Percentiles rank a stretch among this genome's conserved stretches.
These are phyloP conservation scores for Pelobates cultripes DNA, from an alignment of 2,797 vertebrate species.

Conservation along the genomic window DNA sequence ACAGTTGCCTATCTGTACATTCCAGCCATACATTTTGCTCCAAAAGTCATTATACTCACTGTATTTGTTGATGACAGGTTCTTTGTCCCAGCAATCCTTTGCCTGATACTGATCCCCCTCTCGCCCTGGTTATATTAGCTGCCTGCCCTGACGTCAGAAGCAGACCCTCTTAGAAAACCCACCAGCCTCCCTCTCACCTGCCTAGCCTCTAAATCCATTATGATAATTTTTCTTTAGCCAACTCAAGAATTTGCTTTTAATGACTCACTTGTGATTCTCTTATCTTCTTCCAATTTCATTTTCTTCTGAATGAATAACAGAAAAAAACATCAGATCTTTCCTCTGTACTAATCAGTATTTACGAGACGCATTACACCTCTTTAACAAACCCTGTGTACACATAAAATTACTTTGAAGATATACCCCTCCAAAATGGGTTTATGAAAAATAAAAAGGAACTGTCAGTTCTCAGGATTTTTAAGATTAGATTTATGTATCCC, in stretches of 20 bases:
- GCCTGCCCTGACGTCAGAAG: constrained; percentile 65
- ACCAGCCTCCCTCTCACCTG: constrained; percentile 50
- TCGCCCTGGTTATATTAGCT: constrained; percentile 63
- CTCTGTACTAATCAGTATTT: constrained; percentile 34
- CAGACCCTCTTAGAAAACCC: constrained; percentile 38
- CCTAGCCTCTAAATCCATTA: constrained; percentile 55
- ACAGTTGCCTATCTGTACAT: no score
- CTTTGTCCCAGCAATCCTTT: constrained; percentile 1
- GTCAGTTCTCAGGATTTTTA: no score
- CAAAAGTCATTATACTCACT: constrained; percentile 58
- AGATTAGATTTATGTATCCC: no score
- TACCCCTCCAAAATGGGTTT: no score
- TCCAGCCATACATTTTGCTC: neutral
- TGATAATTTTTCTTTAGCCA: constrained; percentile 53
- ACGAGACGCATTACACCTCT: constrained; percentile 15
- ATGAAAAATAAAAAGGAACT: no score
- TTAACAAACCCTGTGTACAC: neutral
- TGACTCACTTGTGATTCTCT: constrained; percentile 59
- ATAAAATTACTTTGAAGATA: neutral
- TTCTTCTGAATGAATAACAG: neutral
- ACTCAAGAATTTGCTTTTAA: constrained; percentile 57
- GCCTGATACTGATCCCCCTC: constrained; percentile 13
- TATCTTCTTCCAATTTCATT: constrained; percentile 50
- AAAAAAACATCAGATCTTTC: constrained; percentile 20
- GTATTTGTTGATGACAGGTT: neutral